A percentile compares a stretch with the other conserved stretches of the same genome.
Conservation (phyloP, 2,797 vertebrate species). For the Siniperca scherzeri region DNA sequence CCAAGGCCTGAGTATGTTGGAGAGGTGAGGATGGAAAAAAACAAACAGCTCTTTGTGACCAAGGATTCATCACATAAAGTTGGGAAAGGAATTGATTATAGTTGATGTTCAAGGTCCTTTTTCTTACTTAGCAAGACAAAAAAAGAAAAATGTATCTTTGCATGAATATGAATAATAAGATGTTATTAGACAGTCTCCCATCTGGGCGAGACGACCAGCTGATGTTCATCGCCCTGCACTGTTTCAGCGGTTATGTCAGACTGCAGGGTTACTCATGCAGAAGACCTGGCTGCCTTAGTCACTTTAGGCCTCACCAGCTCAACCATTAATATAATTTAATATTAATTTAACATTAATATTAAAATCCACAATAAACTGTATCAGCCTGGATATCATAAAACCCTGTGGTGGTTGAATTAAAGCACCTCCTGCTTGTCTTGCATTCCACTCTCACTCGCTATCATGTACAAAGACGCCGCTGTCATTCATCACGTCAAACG, state of each 20-base stretch:
- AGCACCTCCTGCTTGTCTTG: conserved; percentile 23
- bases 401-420: conserved; percentile 16
- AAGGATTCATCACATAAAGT: conserved; percentile 24
- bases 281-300: conserved; percentile 44
- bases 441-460: not conserved
- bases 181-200: conserved; percentile 33
- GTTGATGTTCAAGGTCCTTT: conserved; percentile 39
- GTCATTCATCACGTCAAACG: conserved; percentile 31
- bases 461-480: conserved; percentile 5
- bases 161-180: conserved; percentile 44
- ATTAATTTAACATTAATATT: conserved; percentile 67
- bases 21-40: conserved; percentile 33
- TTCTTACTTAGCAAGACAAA: conserved; percentile 15
- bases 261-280: conserved; percentile 56
- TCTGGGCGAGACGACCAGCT: conserved; percentile 31
- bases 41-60: conserved; percentile 42
- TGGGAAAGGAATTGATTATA: conserved; percentile 15
- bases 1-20: conserved; percentile 42
- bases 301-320: conserved; percentile 45
- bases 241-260: conserved; percentile 51
- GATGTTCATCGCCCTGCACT: conserved; percentile 39
- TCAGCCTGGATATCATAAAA: conserved; percentile 19
- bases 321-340: conserved; percentile 54
- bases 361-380: conserved; percentile 46
- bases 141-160: not conserved